Evolutionary conservation across 2,797 vertebrate genomes (phyloP).

Genomic region (Paguma larvata): DNA sequence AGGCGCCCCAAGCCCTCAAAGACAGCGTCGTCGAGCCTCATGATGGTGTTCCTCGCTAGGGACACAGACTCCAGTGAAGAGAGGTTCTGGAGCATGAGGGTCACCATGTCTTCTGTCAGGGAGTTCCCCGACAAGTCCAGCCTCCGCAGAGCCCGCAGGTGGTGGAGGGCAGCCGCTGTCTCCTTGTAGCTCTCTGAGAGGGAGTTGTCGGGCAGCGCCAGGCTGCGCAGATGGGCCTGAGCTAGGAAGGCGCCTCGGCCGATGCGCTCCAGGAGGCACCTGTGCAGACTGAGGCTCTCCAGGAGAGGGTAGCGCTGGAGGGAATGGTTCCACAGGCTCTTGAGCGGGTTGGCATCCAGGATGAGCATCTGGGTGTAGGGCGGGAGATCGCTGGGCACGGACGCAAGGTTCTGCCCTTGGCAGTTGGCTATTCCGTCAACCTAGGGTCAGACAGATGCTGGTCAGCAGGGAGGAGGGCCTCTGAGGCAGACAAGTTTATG

Average conservation of each 20-base stretch:
- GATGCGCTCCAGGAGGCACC: constrained; percentile 90
- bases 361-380: constrained; percentile 89
- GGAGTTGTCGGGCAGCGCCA: constrained; percentile 93
- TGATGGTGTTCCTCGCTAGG: constrained; percentile 93
- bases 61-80: constrained; percentile 93
- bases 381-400: constrained; percentile 89
- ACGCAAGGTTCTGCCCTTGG: constrained; percentile 86
- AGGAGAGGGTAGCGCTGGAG: constrained; percentile 90
- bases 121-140: constrained; percentile 95
- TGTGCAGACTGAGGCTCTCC: constrained; percentile 90
- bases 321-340: constrained; percentile 89
- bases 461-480: constrained; percentile 21
- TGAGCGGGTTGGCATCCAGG: constrained; percentile 93
- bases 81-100: constrained; percentile 91
- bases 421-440: constrained; percentile 89
- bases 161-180: constrained; percentile 89
- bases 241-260: constrained; percentile 88
- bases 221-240: constrained; percentile 86
- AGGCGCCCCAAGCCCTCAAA: constrained; percentile 92
- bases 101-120: constrained; percentile 92
- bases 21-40: constrained; percentile 91
- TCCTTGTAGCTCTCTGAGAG: constrained; percentile 89
- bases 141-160: constrained; percentile 86
- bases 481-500: too few relatives aligned
- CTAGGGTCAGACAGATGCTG: constrained; percentile 86